Evolutionary conservation across 92 coral and sea anemone genomes (phyloP).

Genomic region (Zoanthus gigantus): DNA sequence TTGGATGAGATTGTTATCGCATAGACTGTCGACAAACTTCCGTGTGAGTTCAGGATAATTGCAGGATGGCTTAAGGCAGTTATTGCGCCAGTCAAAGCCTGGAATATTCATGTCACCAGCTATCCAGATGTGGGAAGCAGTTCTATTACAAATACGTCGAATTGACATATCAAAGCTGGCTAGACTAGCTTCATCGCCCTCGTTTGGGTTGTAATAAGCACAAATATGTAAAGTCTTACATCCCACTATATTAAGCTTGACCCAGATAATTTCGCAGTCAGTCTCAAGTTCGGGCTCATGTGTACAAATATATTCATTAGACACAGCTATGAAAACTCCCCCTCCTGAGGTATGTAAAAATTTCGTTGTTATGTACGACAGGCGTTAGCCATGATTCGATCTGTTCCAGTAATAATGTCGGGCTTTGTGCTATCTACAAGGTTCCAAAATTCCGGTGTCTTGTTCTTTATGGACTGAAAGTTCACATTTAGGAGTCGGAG

Average conservation of each 20-base stretch:
- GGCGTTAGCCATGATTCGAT: constrained; percentile 34
- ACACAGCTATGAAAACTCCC: constrained; percentile 45
- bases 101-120: constrained; percentile 47
- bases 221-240: constrained; percentile 15
- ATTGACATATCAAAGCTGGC: constrained; percentile 32
- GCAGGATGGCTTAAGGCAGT: constrained; percentile 42
- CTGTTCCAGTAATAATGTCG: constrained; percentile 33
- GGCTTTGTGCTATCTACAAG: constrained; percentile 3
- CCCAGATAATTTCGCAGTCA: constrained; percentile 44
- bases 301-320: constrained; percentile 9
- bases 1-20: constrained; percentile 37
- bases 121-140: constrained; percentile 47
- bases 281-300: constrained; percentile 30
- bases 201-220: constrained; percentile 43
- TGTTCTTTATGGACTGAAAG: too few relatives aligned
- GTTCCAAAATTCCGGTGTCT: too few relatives aligned
- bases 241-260: constrained; percentile 20
- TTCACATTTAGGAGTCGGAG: too few relatives aligned
- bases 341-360: constrained; percentile 28
- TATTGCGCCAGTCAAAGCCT: constrained; percentile 44
- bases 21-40: constrained; percentile 27
- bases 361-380: constrained; percentile 19
- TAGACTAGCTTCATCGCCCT: constrained; percentile 30
- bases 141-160: constrained; percentile 73
- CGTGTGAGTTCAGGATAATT: constrained; percentile 39